phyloP scores from a whole-genome alignment of 64 coral and sea anemone species.

The Astreopora myriophthalma region DNA sequence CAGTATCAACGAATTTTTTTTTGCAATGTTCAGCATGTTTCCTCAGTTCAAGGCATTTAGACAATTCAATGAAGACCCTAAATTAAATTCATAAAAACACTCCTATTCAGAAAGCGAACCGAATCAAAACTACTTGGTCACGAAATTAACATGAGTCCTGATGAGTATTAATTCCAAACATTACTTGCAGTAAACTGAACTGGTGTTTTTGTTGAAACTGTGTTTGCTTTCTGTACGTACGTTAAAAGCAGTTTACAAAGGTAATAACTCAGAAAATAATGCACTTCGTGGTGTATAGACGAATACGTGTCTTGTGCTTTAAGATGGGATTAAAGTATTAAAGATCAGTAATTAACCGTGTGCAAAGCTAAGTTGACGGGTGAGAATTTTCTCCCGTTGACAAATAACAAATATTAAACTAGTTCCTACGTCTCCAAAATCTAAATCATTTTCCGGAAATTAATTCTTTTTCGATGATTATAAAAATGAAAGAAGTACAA shows the following conservation, averaged over 20 bases:
- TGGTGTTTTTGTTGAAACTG: not conserved
- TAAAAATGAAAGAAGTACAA: not conserved
- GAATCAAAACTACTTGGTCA: not conserved
- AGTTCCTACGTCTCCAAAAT: not conserved
- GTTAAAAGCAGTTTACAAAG: not conserved
- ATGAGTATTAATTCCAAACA: not conserved
- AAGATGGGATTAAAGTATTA: not conserved
- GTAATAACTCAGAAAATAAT: not conserved
- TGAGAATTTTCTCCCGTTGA: not conserved
- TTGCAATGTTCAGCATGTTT: not conserved
- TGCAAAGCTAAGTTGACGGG: not conserved
- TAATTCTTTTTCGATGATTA: not conserved
- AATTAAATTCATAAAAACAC: not conserved
- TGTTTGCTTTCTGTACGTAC: not conserved
- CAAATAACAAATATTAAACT: not conserved
- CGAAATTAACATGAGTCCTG: no score
- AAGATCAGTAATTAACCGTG: not conserved
- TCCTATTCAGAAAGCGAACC: not conserved
- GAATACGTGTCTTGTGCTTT: not conserved
- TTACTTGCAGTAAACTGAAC: not conserved
- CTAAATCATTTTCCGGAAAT: conserved; percentile 19
- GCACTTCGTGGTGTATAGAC: not conserved
- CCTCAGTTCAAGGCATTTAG: not conserved
- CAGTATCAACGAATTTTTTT: not conserved
- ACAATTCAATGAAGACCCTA: not conserved